Conservation (phyloP, 2,888 invertebrate species). For the Adelognathus sp. region DNA sequence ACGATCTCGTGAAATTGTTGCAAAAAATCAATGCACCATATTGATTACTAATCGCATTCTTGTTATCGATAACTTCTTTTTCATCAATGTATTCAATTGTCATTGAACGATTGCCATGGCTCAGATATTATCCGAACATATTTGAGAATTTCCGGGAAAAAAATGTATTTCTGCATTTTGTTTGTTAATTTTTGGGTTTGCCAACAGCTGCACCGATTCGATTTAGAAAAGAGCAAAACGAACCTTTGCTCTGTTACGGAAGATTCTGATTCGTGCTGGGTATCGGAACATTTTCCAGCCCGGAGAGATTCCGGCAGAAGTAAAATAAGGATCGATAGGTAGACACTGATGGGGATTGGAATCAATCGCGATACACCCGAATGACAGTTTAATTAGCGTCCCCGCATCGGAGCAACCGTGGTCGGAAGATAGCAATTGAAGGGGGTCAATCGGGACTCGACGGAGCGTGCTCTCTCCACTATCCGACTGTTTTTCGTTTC, state of each 20-base stretch:
- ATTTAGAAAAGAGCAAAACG: not conserved
- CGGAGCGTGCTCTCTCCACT: not conserved
- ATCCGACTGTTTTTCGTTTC: not conserved
- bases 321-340: constrained; percentile 27
- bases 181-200: not conserved
- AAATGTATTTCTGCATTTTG: too few species aligned
- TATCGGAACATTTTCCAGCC: not conserved
- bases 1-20: too few species aligned
- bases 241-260: not conserved
- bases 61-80: too few species aligned
- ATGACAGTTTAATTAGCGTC: constrained; percentile 63
- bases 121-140: not conserved
- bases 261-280: not conserved
- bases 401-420: not conserved
- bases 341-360: constrained; percentile 33
- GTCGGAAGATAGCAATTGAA: not conserved
- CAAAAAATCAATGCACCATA: not conserved
- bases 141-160: not conserved
- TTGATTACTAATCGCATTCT: not conserved
- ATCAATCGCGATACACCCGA: constrained; percentile 54
- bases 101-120: not conserved
- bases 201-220: not conserved
- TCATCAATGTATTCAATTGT: too few species aligned
- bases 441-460: constrained; percentile 29
- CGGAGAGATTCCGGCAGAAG: not conserved